Evolutionary conservation across 2,888 invertebrate genomes (phyloP), one percentile per base, ranked within the genome.

Genomic region (Tinea trinotella): DNA sequence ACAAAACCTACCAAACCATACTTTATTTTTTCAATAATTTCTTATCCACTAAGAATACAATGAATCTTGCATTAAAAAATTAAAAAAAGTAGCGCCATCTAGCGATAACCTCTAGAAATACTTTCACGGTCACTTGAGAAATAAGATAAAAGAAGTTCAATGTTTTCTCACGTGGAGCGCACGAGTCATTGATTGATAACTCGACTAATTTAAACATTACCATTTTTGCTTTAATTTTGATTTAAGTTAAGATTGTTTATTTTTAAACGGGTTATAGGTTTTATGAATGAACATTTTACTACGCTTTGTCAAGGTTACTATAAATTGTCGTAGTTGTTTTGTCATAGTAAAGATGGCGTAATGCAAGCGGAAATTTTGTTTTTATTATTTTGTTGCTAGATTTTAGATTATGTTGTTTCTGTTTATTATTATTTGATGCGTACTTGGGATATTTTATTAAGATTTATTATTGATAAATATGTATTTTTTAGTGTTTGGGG

Each of bases 341-440:
- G 60, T 70, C 76, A 56, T 61, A 56, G 12, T 50, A 57, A 54
- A 77, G 76, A 76, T 78, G 76, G 76, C 75, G 76, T 61, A 61
- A 67, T 58, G 59, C 56, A 59, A n/a, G n/a, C n/a, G n/a, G 57
- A 61, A 59, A 59, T 66, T 65, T 12, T 55, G 64, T 59, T 63
- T 62, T 61, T 64, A 64, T 54, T 48, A n/a, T n/a, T 44, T 22
- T 22, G 7, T 22, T 22, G 7, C 22, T 3, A 3, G 22, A 5
- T 22, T 22, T 22, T 22, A 5, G 7, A 5, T 22, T 30, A 30
- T n/a, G n/a, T n/a, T n/a, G n/a, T n/a, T n/a, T n/a, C n/a, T n/a
- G n/a, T n/a, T n/a, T n/a, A n/a, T n/a, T n/a, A n/a, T n/a, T n/a
- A n/a, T n/a, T n/a, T n/a, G n/a, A n/a, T n/a, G n/a, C n/a, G n/a